phyloP scores from a whole-genome alignment of 2,113 vertebrate species.

The Prinia subflava region DNA sequence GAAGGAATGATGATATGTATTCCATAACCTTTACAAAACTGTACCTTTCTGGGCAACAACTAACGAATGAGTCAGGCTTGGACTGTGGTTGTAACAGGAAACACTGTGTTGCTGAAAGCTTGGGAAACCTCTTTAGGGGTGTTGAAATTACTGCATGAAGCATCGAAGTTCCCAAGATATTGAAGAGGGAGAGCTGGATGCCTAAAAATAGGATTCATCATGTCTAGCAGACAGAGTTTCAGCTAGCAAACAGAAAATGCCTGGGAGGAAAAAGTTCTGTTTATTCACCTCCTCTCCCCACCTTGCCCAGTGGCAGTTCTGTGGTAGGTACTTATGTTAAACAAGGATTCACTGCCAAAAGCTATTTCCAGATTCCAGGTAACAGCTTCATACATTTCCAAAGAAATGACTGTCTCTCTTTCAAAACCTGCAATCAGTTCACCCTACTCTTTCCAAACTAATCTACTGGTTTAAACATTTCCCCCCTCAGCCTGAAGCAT shows the following conservation, averaged over 20 bases:
- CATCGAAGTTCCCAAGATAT: not conserved
- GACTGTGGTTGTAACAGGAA: not conserved
- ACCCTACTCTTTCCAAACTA: not conserved
- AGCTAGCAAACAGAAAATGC: constrained; percentile 1
- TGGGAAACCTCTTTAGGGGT: not conserved
- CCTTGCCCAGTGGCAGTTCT: constrained; percentile 24
- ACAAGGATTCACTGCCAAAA: not conserved
- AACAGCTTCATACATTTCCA: not conserved
- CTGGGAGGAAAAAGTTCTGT: not conserved
- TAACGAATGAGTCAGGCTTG: not conserved
- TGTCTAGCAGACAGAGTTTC: not conserved
- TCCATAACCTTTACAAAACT: not conserved
- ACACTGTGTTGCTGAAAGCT: not conserved
- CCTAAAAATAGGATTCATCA: not conserved
- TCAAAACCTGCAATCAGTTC: not conserved
- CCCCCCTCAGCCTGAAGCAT: not conserved
- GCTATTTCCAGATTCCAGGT: not conserved
- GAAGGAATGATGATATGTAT: not conserved
- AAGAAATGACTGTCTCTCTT: not conserved
- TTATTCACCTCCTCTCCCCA: not conserved
- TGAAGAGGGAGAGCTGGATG: not conserved
- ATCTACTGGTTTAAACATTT: not conserved
- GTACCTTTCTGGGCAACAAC: not conserved
- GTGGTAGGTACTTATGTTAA: constrained; percentile 24
- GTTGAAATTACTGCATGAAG: not conserved